phyloP scores from a whole-genome alignment of 2,113 vertebrate species.

The Prunella himalayana region DNA sequence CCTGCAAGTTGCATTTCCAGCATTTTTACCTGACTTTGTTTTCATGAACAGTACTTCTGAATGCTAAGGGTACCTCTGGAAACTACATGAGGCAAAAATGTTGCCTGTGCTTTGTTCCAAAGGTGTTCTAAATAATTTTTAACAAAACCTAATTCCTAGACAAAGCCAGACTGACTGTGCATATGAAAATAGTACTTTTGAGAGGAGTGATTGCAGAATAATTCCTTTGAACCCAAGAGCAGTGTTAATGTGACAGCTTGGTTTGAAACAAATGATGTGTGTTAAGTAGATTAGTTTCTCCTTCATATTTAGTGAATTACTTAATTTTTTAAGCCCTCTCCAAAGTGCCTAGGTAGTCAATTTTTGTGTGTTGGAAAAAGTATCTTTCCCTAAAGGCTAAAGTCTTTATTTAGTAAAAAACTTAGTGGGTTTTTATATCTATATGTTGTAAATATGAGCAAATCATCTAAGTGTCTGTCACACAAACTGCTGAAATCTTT shows the following conservation, averaged over 20 bases:
- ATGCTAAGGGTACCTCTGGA: neutral
- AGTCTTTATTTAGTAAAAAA: neutral
- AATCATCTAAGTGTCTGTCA: rapidly evolving
- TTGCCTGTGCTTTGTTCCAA: neutral
- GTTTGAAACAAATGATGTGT: neutral
- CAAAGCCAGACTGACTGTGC: neutral
- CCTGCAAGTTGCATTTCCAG: neutral
- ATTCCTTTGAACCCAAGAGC: neutral
- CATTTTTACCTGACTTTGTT: neutral
- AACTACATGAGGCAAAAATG: neutral
- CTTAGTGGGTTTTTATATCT: neutral
- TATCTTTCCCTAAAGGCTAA: neutral
- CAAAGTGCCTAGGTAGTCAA: neutral
- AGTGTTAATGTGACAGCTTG: neutral
- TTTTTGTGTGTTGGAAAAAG: neutral
- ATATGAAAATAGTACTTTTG: neutral
- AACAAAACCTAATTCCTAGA: neutral
- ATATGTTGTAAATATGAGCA: neutral
- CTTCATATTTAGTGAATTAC: neutral
- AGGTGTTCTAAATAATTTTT: neutral
- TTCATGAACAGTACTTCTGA: neutral
- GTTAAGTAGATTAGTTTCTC: neutral
- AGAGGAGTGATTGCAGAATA: neutral
- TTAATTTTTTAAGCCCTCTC: neutral
- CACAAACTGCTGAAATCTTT: neutral